Conservation (phyloP, 2,113 vertebrate species). For the Istiophorus platypterus region DNA sequence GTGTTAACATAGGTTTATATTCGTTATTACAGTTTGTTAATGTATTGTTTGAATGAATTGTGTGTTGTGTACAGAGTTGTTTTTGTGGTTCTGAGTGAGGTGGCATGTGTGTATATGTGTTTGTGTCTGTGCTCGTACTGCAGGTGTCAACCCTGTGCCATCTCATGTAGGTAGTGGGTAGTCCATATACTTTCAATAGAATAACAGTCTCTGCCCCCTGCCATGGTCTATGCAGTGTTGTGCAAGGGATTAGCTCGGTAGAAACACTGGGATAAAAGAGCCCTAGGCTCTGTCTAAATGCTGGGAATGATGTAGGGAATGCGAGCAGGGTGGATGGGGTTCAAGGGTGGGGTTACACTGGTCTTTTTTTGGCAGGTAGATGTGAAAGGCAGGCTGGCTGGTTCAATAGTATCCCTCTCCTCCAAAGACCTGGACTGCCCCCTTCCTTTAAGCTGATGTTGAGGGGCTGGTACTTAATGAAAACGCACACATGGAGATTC, state of each 20-base stretch:
- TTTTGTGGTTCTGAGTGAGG: conserved; percentile 26
- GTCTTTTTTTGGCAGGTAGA: conserved; percentile 59
- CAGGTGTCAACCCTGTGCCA: conserved; percentile 65
- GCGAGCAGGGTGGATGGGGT: conserved; percentile 40
- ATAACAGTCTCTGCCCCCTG: conserved; percentile 76
- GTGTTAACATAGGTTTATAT: conserved; percentile 78
- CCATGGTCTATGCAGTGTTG: conserved; percentile 63
- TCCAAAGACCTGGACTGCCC: conserved; percentile 40
- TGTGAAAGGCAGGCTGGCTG: conserved; percentile 69
- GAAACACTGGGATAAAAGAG: conserved; percentile 48
- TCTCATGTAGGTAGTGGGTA: conserved; percentile 59
- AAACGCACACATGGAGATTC: conserved; percentile 49
- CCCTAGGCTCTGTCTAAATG: conserved; percentile 60
- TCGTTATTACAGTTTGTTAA: conserved; percentile 74
- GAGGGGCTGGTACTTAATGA: conserved; percentile 56
- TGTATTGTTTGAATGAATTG: conserved; percentile 45
- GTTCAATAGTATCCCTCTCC: conserved; percentile 48
- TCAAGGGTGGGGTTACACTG: conserved; percentile 51
- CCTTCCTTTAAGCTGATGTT: conserved; percentile 55
- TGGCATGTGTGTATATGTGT: conserved; percentile 30
- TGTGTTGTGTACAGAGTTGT: conserved; percentile 27
- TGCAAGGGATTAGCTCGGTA: conserved; percentile 46
- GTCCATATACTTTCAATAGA: conserved; percentile 42
- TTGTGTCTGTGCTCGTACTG: conserved; percentile 65
- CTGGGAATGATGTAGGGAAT: conserved; percentile 35